A percentile compares a stretch with the other conserved stretches of the same genome.
Evolutionary conservation across 2,888 invertebrate species (phyloP).

Genomic region (Autographa gamma): DNA sequence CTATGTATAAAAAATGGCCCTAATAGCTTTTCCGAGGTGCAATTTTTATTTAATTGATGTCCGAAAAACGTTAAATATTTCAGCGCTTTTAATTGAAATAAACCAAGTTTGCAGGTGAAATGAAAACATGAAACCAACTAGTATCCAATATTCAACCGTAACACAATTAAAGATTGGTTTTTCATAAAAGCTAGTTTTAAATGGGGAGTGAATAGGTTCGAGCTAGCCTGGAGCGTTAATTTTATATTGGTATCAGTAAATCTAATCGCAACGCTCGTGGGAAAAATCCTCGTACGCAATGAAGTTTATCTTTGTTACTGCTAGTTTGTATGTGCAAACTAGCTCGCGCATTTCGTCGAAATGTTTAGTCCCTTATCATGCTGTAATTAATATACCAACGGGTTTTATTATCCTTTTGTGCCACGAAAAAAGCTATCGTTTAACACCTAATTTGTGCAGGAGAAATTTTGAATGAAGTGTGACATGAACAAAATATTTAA

Average conservation of each 20-base stretch:
- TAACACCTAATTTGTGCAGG: too few relatives aligned
- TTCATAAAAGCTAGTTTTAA: slow-evolving; percentile 14
- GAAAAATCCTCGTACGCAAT: slow-evolving; percentile 45
- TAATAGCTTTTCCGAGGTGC: too few relatives aligned
- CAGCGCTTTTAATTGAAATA: not conserved
- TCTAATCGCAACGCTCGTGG: slow-evolving; percentile 37
- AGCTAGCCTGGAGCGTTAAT: slow-evolving; percentile 21
- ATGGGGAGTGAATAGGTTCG: slow-evolving; percentile 17
- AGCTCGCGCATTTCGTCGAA: not conserved
- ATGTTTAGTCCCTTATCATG: too few relatives aligned
- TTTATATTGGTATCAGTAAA: slow-evolving; percentile 42
- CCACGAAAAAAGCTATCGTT: too few relatives aligned
- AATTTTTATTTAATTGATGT: too few relatives aligned
- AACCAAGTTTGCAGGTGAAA: not conserved
- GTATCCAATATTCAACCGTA: slow-evolving; percentile 5
- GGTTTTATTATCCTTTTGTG: too few relatives aligned
- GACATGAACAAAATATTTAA: too few relatives aligned
- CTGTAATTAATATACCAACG: too few relatives aligned
- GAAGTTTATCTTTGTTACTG: slow-evolving; percentile 23
- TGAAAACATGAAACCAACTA: not conserved
- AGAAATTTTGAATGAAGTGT: too few relatives aligned
- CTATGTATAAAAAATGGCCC: too few relatives aligned
- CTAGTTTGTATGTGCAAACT: slow-evolving; percentile 18
- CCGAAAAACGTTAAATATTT: too few relatives aligned
- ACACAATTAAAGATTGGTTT: slow-evolving; percentile 13